Evolutionary conservation across 2,888 invertebrate genomes (phyloP), one percentile per base, ranked within the genome.

Genomic region (Poecilus cupreus): DNA sequence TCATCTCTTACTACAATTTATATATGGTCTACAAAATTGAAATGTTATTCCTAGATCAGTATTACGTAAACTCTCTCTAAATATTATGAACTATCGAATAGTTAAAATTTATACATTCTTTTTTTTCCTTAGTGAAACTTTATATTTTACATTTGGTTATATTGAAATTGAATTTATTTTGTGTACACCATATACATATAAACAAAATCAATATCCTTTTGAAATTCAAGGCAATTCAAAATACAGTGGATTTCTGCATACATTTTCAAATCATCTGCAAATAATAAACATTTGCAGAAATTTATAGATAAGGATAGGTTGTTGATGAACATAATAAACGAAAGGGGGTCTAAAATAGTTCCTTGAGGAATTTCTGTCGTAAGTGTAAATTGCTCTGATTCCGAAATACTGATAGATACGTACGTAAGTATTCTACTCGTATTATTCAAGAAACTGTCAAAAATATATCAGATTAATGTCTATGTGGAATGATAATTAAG

Each of bases 331-430:
- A n/a, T n/a, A n/a, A n/a, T n/a, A n/a, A n/a, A n/a, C n/a, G 10
- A 39, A 39, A 39, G 39, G 10, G 54, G 54, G n/a, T 16, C 16
- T 4, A 54, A 13, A 20, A 20, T 54, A 54, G 54, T 20, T 20
- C 54, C 54, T 20, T 49, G 54, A 54, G 54, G 54, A 54, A 54
- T 54, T 54, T 16, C 54, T 20, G 54, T 8, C 16, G 18, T 54
- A 13, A 2, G 54, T 54, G 54, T 20, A 20, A 10, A 49, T 16
- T 54, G 20, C 16, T 6, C 20, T 54, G 16, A 54, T 5, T 16
- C 6, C 4, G 16, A 20, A 13, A 3, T 20, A 20, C 6, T 4
- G 37, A n/a, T n/a, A n/a, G n/a, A n/a, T n/a, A n/a, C n/a, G n/a
- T n/a, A n/a, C n/a, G n/a, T n/a, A n/a, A n/a, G n/a, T n/a, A n/a